phyloP scores from a whole-genome alignment of 2,113 vertebrate species.

The Chloebia gouldiae region DNA sequence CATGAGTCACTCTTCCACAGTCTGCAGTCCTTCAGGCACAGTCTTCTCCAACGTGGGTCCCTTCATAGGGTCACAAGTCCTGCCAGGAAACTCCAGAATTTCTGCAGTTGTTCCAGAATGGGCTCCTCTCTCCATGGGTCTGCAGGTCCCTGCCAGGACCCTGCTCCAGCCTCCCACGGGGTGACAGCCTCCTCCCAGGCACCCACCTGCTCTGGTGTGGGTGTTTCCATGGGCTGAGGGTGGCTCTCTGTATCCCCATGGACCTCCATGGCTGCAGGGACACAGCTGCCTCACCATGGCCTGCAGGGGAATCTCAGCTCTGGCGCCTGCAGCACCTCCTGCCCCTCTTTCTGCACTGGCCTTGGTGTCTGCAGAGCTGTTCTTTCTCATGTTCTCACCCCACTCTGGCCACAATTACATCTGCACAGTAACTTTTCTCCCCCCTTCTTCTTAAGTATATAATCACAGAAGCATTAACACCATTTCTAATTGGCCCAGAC shows the following conservation, averaged over 20 bases:
- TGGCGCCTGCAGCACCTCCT: not conserved
- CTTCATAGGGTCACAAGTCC: not conserved
- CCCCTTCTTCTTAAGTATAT: not conserved
- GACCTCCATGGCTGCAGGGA: not conserved
- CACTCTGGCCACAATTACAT: accelerated
- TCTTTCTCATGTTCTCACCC: not conserved
- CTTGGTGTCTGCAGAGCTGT: not conserved
- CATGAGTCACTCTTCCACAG: accelerated
- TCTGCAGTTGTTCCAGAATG: not conserved
- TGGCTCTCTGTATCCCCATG: not conserved
- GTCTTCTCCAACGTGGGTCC: accelerated
- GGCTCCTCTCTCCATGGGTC: not conserved
- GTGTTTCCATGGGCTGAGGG: not conserved
- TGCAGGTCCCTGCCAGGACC: not conserved
- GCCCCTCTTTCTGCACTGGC: not conserved
- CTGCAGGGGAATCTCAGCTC: not conserved
- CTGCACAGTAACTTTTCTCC: accelerated
- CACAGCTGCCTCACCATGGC: not conserved
- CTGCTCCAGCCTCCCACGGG: not conserved
- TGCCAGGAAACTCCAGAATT: no score
- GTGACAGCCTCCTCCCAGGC: not conserved
- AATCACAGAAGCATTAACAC: not conserved
- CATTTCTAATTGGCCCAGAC: not conserved
- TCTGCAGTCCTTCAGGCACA: not conserved
- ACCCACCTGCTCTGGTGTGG: not conserved